Conservation (phyloP, 2,797 vertebrate genomes). For the Lagothrix lagotricha region DNA sequence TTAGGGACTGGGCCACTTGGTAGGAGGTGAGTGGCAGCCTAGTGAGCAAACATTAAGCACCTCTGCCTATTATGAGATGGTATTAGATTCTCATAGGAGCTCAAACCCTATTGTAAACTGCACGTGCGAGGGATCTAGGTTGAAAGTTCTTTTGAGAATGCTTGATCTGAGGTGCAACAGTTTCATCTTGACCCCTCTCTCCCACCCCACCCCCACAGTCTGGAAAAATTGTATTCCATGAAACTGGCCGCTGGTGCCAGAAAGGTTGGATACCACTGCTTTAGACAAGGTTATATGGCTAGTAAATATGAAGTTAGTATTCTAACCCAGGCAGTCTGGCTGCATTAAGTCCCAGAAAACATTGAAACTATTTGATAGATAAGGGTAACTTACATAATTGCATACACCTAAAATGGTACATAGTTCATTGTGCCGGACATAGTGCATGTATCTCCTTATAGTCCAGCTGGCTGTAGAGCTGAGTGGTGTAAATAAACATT, state of each 20-base stretch:
- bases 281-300: background rate
- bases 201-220: background rate
- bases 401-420: constrained; percentile 2
- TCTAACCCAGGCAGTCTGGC: background rate
- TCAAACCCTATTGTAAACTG: background rate
- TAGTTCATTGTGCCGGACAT: background rate
- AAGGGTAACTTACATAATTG: background rate
- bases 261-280: background rate
- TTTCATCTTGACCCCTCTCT: background rate
- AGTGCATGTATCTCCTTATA: background rate
- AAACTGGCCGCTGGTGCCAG: background rate
- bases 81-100: background rate
- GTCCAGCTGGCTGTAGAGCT: constrained; percentile 23
- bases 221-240: background rate
- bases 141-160: background rate
- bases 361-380: background rate
- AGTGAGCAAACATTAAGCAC: background rate
- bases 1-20: background rate
- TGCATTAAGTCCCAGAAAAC: background rate
- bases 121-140: background rate
- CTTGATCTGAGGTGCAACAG: background rate
- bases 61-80: background rate
- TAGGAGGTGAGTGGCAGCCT: background rate
- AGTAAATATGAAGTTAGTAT: background rate
- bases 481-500: constrained; percentile 12